These are phyloP conservation scores for Apamea epomidion DNA, from an alignment of 2,888 invertebrate species.

Conservation along the genomic window DNA sequence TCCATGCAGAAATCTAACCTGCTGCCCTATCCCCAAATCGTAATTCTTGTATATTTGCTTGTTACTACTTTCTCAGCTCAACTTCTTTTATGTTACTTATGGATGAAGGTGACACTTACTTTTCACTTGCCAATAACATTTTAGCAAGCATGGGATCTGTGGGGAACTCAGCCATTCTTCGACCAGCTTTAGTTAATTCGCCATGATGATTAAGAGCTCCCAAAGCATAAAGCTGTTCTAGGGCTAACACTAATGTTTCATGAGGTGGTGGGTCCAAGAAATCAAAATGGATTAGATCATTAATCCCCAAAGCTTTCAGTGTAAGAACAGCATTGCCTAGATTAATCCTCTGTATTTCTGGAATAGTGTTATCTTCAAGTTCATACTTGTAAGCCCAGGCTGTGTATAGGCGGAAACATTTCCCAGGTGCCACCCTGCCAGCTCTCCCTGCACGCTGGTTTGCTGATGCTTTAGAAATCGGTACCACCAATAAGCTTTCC, in stretches of 20 bases:
- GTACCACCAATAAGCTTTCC: slow-evolving; percentile 99
- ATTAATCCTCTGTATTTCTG: slow-evolving; percentile 99
- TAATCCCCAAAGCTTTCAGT: slow-evolving; percentile 98
- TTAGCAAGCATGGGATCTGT: slow-evolving; percentile 99
- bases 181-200: slow-evolving; percentile 98
- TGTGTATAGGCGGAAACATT: slow-evolving; percentile 99
- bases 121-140: slow-evolving; percentile 99
- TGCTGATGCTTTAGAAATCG: slow-evolving; percentile 99
- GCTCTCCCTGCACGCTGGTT: slow-evolving; percentile 99
- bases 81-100: background rate
- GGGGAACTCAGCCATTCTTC: slow-evolving; percentile 99
- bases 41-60: background rate
- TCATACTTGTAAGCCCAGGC: slow-evolving; percentile 99
- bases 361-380: slow-evolving; percentile 99
- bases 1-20: background rate
- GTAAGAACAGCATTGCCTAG: slow-evolving; percentile 99
- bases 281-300: slow-evolving; percentile 99
- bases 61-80: background rate
- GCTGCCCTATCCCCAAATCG: background rate
- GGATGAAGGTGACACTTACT: slow-evolving; percentile 90
- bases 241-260: slow-evolving; percentile 96
- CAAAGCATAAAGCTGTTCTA: slow-evolving; percentile 99
- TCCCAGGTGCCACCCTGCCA: slow-evolving; percentile 98
- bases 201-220: slow-evolving; percentile 99
- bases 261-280: slow-evolving; percentile 99